A percentile compares a stretch with the other conserved stretches of the same genome.
Evolutionary conservation across 2,888 invertebrate species (phyloP).

Genomic region (Cryptus armator): DNA sequence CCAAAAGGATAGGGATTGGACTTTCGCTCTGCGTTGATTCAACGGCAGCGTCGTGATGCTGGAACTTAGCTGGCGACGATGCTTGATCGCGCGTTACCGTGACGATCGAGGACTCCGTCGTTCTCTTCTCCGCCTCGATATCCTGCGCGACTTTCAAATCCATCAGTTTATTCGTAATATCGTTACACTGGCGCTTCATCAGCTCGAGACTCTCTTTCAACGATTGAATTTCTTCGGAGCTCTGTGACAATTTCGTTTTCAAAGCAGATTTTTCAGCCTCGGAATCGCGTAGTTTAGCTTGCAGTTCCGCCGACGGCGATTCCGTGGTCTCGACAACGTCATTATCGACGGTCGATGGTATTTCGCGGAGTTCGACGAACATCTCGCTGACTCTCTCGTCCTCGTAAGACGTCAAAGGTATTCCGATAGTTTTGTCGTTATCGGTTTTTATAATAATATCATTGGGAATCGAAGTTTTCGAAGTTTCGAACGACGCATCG

Average conservation of each 20-base stretch:
- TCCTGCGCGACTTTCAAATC: conserved; percentile 62
- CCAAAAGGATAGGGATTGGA: conserved; percentile 68
- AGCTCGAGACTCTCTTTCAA: conserved; percentile 66
- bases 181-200: conserved; percentile 71
- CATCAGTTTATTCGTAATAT: conserved; percentile 68
- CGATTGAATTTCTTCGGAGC: conserved; percentile 51
- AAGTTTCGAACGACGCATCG: conserved; percentile 34
- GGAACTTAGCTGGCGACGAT: conserved; percentile 1
- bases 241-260: conserved; percentile 69
- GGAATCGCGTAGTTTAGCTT: conserved; percentile 45
- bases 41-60: neutral
- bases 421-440: conserved; percentile 34
- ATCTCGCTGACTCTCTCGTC: conserved; percentile 54
- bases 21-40: conserved; percentile 58
- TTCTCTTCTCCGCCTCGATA: conserved; percentile 1
- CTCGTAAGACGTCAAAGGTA: conserved; percentile 35
- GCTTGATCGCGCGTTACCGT: conserved; percentile 4
- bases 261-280: conserved; percentile 71
- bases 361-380: conserved; percentile 59
- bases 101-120: neutral
- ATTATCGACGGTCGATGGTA: conserved; percentile 19
- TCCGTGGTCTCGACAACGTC: neutral
- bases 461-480: neutral
- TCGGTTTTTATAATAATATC: conserved; percentile 57
- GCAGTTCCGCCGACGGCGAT: conserved; percentile 31